Percentiles rank a stretch among this genome's conserved stretches.
Evolutionary conservation across 2,888 invertebrate genomes (phyloP).

Genomic region (Adela reaumurella): DNA sequence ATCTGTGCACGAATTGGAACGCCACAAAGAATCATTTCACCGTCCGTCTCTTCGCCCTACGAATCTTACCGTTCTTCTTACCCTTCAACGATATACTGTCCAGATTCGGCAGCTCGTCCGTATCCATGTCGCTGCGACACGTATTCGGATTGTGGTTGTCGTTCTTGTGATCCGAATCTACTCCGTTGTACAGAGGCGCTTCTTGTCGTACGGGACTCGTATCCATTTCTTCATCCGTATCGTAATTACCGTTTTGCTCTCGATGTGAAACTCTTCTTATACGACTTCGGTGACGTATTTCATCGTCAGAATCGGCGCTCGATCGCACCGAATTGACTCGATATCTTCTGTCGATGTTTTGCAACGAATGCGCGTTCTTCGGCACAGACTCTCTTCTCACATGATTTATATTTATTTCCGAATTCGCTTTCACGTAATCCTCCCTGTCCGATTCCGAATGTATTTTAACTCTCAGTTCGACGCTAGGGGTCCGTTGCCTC

Average conservation of each 20-base stretch:
- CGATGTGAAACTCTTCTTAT: slow-evolving; percentile 29
- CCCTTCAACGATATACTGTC: slow-evolving; percentile 36
- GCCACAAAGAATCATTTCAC: slow-evolving; percentile 49
- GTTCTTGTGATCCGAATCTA: slow-evolving; percentile 42
- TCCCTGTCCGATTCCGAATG: slow-evolving; percentile 44
- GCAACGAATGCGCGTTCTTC: slow-evolving; percentile 40
- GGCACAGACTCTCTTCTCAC: slow-evolving; percentile 18
- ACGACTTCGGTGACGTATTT: slow-evolving; percentile 27
- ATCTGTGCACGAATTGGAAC: slow-evolving; percentile 40
- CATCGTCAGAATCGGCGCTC: slow-evolving; percentile 35
- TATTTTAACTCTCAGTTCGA: slow-evolving; percentile 17
- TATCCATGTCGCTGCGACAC: slow-evolving; percentile 11
- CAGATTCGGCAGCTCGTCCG: slow-evolving; percentile 31
- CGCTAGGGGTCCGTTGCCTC: not conserved
- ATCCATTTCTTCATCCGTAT: slow-evolving; percentile 37
- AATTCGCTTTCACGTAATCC: slow-evolving; percentile 38
- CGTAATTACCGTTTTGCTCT: slow-evolving; percentile 18
- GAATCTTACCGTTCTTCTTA: slow-evolving; percentile 35
- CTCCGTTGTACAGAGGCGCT: slow-evolving; percentile 35
- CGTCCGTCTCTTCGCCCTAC: slow-evolving; percentile 34
- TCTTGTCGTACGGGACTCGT: slow-evolving; percentile 16
- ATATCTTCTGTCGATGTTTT: slow-evolving; percentile 34
- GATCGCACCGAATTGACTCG: slow-evolving; percentile 15
- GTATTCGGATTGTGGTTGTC: slow-evolving; percentile 26
- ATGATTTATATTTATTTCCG: slow-evolving; percentile 30